Percentiles rank a stretch among this genome's conserved stretches.
These are phyloP conservation scores for Cheilosia urbana DNA, from an alignment of 2,888 invertebrate species.

Conservation along the genomic window DNA sequence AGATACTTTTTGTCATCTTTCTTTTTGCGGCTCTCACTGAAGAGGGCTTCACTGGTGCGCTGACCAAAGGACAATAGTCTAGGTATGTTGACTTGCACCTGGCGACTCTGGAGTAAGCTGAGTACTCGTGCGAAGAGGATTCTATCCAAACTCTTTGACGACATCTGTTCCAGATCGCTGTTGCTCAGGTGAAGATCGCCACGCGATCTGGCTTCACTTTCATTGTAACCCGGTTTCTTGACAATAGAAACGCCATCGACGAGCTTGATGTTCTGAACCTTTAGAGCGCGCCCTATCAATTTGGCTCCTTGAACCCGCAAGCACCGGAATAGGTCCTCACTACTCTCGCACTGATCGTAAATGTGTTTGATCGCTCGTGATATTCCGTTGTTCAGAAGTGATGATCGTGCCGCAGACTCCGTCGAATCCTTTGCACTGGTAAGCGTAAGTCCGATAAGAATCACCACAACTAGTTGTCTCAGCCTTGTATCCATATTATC, in stretches of 20 bases:
- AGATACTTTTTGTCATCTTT: slow-evolving; percentile 86
- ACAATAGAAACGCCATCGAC: slow-evolving; percentile 87
- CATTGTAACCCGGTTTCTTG: slow-evolving; percentile 77
- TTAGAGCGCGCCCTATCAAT: slow-evolving; percentile 87
- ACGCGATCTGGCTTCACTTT: slow-evolving; percentile 77
- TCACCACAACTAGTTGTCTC: slow-evolving; percentile 62
- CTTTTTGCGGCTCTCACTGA: slow-evolving; percentile 86
- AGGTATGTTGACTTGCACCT: slow-evolving; percentile 85
- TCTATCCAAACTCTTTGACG: slow-evolving; percentile 86
- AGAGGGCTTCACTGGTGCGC: slow-evolving; percentile 81
- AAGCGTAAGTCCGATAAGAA: slow-evolving; percentile 50
- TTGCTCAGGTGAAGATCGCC: slow-evolving; percentile 84
- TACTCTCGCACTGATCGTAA: slow-evolving; percentile 86
- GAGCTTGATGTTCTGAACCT: slow-evolving; percentile 86
- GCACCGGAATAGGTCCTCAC: slow-evolving; percentile 88
- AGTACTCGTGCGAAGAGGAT: slow-evolving; percentile 85
- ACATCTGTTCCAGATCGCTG: slow-evolving; percentile 86
- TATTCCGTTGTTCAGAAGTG: slow-evolving; percentile 79
- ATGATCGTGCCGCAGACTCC: slow-evolving; percentile 52
- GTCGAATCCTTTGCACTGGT: slow-evolving; percentile 34
- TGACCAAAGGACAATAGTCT: slow-evolving; percentile 84
- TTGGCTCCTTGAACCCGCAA: slow-evolving; percentile 89
- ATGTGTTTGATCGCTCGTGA: slow-evolving; percentile 81
- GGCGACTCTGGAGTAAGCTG: slow-evolving; percentile 86
- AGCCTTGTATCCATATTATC: slow-evolving; percentile 78